Percentiles rank a stretch among this genome's conserved stretches.
Evolutionary conservation across 2,797 vertebrate genomes (phyloP).

Genomic region (Scleropages formosus): DNA sequence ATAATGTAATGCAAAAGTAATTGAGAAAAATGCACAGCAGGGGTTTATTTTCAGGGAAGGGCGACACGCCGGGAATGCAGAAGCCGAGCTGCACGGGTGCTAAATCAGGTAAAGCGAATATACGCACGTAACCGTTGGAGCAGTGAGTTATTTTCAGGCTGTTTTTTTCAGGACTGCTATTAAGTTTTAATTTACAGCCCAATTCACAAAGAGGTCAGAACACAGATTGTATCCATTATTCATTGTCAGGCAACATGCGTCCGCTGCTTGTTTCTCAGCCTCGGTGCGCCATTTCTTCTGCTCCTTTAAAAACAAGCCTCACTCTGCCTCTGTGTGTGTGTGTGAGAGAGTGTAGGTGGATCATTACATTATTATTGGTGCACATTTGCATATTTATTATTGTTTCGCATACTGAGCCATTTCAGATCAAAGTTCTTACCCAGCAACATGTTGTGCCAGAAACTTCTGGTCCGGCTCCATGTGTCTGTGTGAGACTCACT

Average conservation of each 20-base stretch:
- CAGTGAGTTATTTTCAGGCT: not conserved
- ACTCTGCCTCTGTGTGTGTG: no score
- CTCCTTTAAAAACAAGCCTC: not conserved
- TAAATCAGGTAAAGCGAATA: not conserved
- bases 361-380: not conserved
- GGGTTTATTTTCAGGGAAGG: no score
- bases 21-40: no score
- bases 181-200: slow-evolving; percentile 44
- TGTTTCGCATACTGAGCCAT: no score
- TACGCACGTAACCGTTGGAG: not conserved
- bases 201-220: slow-evolving; percentile 43
- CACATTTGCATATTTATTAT: no score
- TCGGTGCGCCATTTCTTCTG: not conserved
- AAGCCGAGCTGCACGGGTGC: not conserved
- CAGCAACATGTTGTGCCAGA: no score
- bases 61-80: not conserved
- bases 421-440: no score
- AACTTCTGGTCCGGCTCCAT: no score
- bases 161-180: slow-evolving; percentile 24
- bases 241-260: slow-evolving; percentile 31
- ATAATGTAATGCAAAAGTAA: not conserved
- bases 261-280: slow-evolving; percentile 36
- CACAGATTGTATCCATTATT: slow-evolving; percentile 35
- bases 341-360: not conserved
- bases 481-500: no score